phyloP scores from a whole-genome alignment of 2,888 invertebrate species.

The Melipona bicolor region DNA sequence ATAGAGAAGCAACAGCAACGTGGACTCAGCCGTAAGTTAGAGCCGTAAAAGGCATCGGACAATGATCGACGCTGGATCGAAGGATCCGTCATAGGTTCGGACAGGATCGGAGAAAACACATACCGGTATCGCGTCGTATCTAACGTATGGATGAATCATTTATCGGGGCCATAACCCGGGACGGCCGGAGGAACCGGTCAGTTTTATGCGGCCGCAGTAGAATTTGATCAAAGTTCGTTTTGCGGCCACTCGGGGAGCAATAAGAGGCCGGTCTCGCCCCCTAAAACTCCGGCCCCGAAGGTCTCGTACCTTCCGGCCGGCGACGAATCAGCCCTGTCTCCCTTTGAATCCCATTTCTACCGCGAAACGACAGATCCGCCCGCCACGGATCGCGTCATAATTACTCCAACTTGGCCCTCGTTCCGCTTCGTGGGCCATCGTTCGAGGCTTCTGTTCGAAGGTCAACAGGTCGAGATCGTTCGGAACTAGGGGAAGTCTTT shows the following conservation, averaged over 20 bases:
- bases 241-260: slow-evolving; percentile 84
- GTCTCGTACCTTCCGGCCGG: slow-evolving; percentile 63
- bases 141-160: slow-evolving; percentile 83
- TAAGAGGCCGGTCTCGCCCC: slow-evolving; percentile 76
- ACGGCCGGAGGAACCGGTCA: slow-evolving; percentile 77
- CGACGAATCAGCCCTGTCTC: slow-evolving; percentile 34
- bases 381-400: slow-evolving; percentile 57
- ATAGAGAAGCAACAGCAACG: slow-evolving; percentile 20
- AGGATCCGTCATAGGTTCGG: not conserved
- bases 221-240: slow-evolving; percentile 85
- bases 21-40: slow-evolving; percentile 62
- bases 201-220: slow-evolving; percentile 84
- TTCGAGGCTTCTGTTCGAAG: not conserved
- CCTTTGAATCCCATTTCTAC: slow-evolving; percentile 50
- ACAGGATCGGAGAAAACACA: slow-evolving; percentile 52
- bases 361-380: slow-evolving; percentile 53
- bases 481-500: not conserved
- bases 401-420: slow-evolving; percentile 48
- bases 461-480: slow-evolving; percentile 17
- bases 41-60: slow-evolving; percentile 75
- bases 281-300: slow-evolving; percentile 72
- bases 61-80: slow-evolving; percentile 61
- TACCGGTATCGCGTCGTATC: slow-evolving; percentile 72
- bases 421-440: not conserved
- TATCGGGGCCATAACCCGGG: slow-evolving; percentile 82